Evolutionary conservation across 2,113 vertebrate species (phyloP).

Genomic region (Prionailurus viverrinus): DNA sequence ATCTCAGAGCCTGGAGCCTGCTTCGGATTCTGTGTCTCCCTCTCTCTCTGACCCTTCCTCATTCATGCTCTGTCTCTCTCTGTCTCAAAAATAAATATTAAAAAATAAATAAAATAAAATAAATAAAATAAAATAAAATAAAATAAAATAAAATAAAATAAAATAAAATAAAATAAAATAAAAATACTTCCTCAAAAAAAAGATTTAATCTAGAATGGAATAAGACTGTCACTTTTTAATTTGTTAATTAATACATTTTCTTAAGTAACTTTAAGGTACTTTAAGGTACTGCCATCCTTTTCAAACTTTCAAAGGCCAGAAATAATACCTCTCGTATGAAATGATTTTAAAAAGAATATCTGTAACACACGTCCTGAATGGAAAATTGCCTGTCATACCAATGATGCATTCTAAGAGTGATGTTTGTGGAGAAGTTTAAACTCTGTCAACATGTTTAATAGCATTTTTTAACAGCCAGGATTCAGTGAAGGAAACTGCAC

Average conservation of each 20-base stretch:
- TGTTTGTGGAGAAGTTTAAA: constrained; percentile 34
- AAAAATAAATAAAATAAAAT: too few species aligned
- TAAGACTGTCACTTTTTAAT: constrained; percentile 17
- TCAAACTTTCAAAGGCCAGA: constrained; percentile 19
- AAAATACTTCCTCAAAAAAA: constrained; percentile 40
- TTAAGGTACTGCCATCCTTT: background rate
- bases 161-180: background rate
- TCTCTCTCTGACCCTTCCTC: too few species aligned
- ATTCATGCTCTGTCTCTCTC: too few species aligned
- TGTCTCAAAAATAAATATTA: too few species aligned
- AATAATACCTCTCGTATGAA: constrained; percentile 13
- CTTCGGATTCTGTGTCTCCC: too few species aligned
- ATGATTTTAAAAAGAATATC: constrained; percentile 43
- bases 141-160: too few species aligned
- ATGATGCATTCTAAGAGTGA: background rate
- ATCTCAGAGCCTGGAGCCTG: too few species aligned
- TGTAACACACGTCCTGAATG: background rate
- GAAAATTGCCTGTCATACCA: constrained; percentile 30
- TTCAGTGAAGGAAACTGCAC: background rate
- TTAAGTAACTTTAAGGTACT: background rate
- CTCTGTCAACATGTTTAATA: constrained; percentile 17
- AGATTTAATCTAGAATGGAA: constrained; percentile 53
- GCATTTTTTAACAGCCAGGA: constrained; percentile 9
- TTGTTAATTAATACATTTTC: constrained; percentile 1
- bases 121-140: too few species aligned